phyloP scores from a whole-genome alignment of 2,888 invertebrate genomes.

The Dynastes grantii region DNA sequence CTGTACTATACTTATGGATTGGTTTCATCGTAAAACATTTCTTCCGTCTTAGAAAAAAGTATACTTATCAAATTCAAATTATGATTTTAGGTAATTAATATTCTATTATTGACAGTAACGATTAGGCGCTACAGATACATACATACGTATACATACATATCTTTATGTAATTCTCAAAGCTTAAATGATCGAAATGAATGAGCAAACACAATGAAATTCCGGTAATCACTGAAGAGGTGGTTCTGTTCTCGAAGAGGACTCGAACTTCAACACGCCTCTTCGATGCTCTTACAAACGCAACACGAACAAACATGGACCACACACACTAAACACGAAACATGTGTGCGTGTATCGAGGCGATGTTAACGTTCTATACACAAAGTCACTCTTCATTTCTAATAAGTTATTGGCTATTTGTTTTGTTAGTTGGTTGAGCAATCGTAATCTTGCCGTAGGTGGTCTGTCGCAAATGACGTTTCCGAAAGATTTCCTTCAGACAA shows the following conservation, averaged over 20 bases:
- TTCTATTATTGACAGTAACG: too few relatives aligned
- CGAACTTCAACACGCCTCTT: constrained; percentile 47
- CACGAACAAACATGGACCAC: constrained; percentile 34
- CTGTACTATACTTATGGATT: too few relatives aligned
- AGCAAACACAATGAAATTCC: constrained; percentile 33
- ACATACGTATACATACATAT: background rate
- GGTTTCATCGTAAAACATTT: too few relatives aligned
- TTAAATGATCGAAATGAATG: background rate
- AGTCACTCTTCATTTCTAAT: constrained; percentile 45
- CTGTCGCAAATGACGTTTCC: constrained; percentile 10
- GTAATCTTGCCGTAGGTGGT: constrained; percentile 43
- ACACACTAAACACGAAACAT: constrained; percentile 43
- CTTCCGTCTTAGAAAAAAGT: too few relatives aligned
- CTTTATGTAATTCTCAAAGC: background rate
- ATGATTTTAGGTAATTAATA: too few relatives aligned
- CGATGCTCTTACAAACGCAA: constrained; percentile 41
- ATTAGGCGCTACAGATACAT: background rate
- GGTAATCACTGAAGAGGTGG: constrained; percentile 34
- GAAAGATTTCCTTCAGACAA: constrained; percentile 15
- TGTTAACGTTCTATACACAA: constrained; percentile 7
- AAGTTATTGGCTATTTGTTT: constrained; percentile 47
- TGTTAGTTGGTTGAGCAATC: constrained; percentile 44
- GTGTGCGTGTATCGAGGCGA: constrained; percentile 17
- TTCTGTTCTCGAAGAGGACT: constrained; percentile 29
- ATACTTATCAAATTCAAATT: too few relatives aligned